Evolutionary conservation across 2,113 vertebrate species (phyloP).

Genomic region (Ptilorrhoa leucosticta): DNA sequence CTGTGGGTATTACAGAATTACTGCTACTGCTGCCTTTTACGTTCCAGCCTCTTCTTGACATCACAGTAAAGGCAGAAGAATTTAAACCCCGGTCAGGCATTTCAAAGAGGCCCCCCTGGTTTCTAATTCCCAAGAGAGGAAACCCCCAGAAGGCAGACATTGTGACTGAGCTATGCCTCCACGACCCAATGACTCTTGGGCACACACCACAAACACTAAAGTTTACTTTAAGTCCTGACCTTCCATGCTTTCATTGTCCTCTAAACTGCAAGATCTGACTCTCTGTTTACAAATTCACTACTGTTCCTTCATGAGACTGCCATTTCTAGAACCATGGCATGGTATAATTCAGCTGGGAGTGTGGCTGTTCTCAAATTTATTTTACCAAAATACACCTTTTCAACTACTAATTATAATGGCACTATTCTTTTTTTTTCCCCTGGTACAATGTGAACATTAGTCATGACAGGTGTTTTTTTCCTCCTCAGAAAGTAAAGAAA

Average conservation of each 20-base stretch:
- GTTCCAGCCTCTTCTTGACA: background rate
- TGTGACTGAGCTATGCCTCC: background rate
- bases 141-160: background rate
- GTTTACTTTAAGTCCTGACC: background rate
- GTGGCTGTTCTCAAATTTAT: background rate
- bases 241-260: background rate
- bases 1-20: background rate
- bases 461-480: background rate
- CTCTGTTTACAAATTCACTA: background rate
- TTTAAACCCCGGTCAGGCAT: background rate
- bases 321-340: background rate
- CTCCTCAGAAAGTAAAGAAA: constrained; percentile 18
- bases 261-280: background rate
- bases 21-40: background rate
- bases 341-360: background rate
- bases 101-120: background rate
- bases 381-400: constrained; percentile 1
- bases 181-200: rapidly evolving
- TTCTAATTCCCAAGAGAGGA: background rate
- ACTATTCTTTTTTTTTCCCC: background rate
- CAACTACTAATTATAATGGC: background rate
- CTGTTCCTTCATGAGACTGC: background rate
- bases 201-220: background rate
- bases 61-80: background rate
- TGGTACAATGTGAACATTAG: background rate